These are phyloP conservation scores for Chloropsis hardwickii DNA, from an alignment of 2,113 vertebrate species.

Conservation along the genomic window DNA sequence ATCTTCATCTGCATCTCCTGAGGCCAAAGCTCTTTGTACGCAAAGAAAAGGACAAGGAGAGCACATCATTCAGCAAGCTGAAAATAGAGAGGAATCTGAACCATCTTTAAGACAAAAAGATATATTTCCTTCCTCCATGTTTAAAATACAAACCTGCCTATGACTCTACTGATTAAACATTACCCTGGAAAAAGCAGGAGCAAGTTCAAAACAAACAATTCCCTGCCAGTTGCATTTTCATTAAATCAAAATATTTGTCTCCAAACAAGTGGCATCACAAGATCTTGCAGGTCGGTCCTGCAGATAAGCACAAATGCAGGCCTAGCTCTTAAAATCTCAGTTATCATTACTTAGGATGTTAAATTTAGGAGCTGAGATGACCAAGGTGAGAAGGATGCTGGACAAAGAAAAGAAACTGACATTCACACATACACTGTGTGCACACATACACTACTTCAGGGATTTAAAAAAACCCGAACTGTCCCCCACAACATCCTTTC, in stretches of 20 bases:
- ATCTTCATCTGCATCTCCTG: background rate
- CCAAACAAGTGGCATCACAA: background rate
- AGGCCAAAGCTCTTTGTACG: background rate
- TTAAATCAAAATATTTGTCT: background rate
- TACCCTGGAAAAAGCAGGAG: background rate
- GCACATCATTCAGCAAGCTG: background rate
- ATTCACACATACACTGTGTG: fast-evolving
- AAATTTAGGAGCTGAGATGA: background rate
- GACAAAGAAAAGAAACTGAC: background rate
- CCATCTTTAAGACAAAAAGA: background rate
- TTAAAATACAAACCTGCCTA: background rate
- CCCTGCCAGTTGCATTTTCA: background rate
- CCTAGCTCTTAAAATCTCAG: background rate
- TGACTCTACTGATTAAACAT: background rate
- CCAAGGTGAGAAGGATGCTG: background rate
- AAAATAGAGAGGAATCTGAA: background rate
- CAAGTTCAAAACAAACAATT: background rate
- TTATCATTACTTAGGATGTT: no score
- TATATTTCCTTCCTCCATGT: background rate
- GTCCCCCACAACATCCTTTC: background rate
- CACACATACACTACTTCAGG: fast-evolving
- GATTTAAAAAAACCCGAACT: background rate
- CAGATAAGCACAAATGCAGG: background rate
- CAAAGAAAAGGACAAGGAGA: background rate
- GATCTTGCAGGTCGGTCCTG: fast-evolving